phyloP scores from a whole-genome alignment of 2,888 invertebrate genomes.

The Hyalella azteca region DNA sequence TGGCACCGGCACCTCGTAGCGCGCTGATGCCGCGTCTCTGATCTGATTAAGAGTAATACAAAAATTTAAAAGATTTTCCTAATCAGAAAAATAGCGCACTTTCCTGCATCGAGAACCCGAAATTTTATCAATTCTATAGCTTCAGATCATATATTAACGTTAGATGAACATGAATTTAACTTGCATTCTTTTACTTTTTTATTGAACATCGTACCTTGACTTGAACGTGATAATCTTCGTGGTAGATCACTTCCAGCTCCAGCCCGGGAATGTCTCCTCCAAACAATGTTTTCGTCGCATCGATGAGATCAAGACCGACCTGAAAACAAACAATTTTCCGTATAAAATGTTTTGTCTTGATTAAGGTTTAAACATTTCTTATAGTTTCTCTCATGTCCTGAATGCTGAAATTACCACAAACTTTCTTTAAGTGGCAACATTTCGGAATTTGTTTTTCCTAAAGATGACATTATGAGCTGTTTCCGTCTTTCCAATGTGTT shows the following conservation, averaged over 20 bases:
- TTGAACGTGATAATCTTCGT: slow-evolving; percentile 51
- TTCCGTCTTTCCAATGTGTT: too few relatives aligned
- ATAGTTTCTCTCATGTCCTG: too few relatives aligned
- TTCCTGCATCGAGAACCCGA: neutral
- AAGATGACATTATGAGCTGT: too few relatives aligned
- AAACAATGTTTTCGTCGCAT: slow-evolving; percentile 45
- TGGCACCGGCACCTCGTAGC: slow-evolving; percentile 52
- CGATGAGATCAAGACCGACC: slow-evolving; percentile 42
- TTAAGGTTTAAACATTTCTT: too few relatives aligned
- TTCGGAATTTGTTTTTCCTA: too few relatives aligned
- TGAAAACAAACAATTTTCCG: slow-evolving; percentile 9
- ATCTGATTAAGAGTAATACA: slow-evolving; percentile 40
- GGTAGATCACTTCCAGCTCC: slow-evolving; percentile 50
- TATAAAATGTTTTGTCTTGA: too few relatives aligned
- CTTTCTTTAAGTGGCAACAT: too few relatives aligned
- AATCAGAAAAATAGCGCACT: neutral
- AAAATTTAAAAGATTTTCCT: neutral
- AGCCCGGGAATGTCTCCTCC: slow-evolving; percentile 44
- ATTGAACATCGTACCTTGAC: slow-evolving; percentile 46
- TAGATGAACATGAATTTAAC: too few relatives aligned
- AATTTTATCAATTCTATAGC: neutral
- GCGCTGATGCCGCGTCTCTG: slow-evolving; percentile 38
- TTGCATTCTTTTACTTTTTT: too few relatives aligned
- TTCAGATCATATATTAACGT: neutral
- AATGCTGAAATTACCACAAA: too few relatives aligned